Conservation (phyloP, 2,888 invertebrate species). For the Catocala fraxini region DNA sequence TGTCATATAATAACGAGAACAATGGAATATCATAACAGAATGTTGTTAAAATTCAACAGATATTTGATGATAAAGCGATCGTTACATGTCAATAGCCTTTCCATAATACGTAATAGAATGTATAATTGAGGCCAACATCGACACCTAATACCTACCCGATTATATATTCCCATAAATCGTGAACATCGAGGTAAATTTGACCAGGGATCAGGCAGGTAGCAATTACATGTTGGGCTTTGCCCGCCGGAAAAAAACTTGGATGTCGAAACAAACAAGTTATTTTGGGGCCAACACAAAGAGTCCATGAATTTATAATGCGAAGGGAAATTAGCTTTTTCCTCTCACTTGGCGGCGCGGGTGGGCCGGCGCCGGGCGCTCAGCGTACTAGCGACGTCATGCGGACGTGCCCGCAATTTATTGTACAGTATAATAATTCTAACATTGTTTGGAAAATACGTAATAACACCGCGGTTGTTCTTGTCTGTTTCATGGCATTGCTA, state of each 20-base stretch:
- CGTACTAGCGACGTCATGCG: slow-evolving; percentile 16
- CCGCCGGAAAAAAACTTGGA: slow-evolving; percentile 60
- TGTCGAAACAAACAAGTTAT: slow-evolving; percentile 82
- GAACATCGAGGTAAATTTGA: slow-evolving; percentile 38
- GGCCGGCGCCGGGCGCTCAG: slow-evolving; percentile 12
- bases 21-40: too few relatives aligned
- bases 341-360: slow-evolving; percentile 47
- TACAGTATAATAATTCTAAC: not conserved
- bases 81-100: too few relatives aligned
- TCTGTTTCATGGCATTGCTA: too few relatives aligned
- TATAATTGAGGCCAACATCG: slow-evolving; percentile 12
- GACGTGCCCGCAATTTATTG: not conserved
- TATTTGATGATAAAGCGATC: too few relatives aligned
- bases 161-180: slow-evolving; percentile 50
- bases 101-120: not conserved
- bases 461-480: too few relatives aligned
- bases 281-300: slow-evolving; percentile 76
- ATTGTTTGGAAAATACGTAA: too few relatives aligned
- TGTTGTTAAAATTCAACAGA: too few relatives aligned
- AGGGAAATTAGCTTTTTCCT: slow-evolving; percentile 82
- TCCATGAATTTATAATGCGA: slow-evolving; percentile 83
- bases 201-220: slow-evolving; percentile 59
- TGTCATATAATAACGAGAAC: not conserved
- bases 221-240: slow-evolving; percentile 67
- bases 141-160: slow-evolving; percentile 28